A percentile compares a stretch with the other conserved stretches of the same genome.
Evolutionary conservation across 2,797 vertebrate genomes (phyloP).

Genomic region (Scolopax bukidnonensis): DNA sequence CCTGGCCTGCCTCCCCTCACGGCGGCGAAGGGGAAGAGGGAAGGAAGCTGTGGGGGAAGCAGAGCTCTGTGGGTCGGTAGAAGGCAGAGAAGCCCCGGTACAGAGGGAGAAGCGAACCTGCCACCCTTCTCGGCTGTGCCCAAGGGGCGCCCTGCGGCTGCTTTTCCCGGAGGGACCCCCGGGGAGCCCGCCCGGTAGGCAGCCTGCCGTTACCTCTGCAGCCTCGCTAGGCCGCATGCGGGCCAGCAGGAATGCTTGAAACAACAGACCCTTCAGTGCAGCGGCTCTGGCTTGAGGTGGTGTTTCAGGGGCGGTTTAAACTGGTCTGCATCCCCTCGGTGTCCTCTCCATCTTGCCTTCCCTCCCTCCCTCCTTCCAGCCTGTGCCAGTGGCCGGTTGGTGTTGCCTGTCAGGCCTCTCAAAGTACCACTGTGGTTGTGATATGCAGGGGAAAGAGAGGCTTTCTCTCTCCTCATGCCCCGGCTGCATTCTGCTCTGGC

Average conservation of each 20-base stretch:
- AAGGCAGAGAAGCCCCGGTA: too few relatives aligned
- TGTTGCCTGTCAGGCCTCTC: not conserved
- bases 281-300: not conserved
- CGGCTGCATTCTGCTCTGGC: not conserved
- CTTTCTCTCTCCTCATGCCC: rapidly evolving
- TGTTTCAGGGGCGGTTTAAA: not conserved
- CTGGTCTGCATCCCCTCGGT: not conserved
- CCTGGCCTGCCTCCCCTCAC: not conserved
- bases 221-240: rapidly evolving
- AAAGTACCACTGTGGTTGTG: rapidly evolving
- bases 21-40: not conserved
- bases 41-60: not conserved
- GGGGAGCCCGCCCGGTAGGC: not conserved
- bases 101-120: too few relatives aligned
- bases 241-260: not conserved
- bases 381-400: rapidly evolving
- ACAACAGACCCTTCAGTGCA: too few relatives aligned
- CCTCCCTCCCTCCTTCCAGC: not conserved
- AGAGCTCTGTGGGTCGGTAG: not conserved
- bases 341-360: not conserved
- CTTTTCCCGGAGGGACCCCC: not conserved
- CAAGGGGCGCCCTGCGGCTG: too few relatives aligned
- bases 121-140: rapidly evolving
- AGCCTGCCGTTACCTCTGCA: not conserved
- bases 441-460: rapidly evolving